Percentiles rank a stretch among this genome's conserved stretches.
These are phyloP conservation scores for Pocillopora damicornis DNA, from an alignment of 64 coral and sea anemone genomes.

Conservation along the genomic window DNA sequence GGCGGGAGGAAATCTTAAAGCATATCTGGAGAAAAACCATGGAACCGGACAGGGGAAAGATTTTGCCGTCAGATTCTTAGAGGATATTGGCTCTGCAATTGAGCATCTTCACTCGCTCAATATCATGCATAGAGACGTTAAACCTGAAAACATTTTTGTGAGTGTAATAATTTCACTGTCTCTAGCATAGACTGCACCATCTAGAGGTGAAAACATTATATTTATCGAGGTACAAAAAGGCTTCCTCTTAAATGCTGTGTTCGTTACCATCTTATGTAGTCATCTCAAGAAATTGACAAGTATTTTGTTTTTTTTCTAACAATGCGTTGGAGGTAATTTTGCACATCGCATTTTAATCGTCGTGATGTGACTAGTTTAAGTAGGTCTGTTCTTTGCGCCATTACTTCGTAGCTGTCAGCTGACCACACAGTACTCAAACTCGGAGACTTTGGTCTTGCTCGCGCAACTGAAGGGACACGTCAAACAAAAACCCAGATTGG, in stretches of 20 bases:
- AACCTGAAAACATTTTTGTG: conserved; percentile 76
- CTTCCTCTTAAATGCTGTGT: too few relatives aligned
- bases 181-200: too few relatives aligned
- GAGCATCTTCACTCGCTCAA: conserved; percentile 60
- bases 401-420: conserved; percentile 37
- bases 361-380: too few relatives aligned
- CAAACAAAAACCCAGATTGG: conserved; percentile 73
- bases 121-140: conserved; percentile 71
- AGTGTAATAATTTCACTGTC: neutral
- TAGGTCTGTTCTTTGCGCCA: too few relatives aligned
- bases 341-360: too few relatives aligned
- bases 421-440: conserved; percentile 59
- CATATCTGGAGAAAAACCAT: neutral
- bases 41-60: conserved; percentile 8
- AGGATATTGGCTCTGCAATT: conserved; percentile 70
- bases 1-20: conserved; percentile 56
- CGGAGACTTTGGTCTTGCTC: conserved; percentile 65
- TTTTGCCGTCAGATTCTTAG: conserved; percentile 56
- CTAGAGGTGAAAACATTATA: neutral
- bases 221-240: too few relatives aligned
- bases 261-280: too few relatives aligned
- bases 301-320: too few relatives aligned
- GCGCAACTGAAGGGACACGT: conserved; percentile 62
- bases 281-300: too few relatives aligned
- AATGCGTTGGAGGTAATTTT: too few relatives aligned